phyloP scores from a whole-genome alignment of 2,113 vertebrate species.

The Cardinalis cardinalis region DNA sequence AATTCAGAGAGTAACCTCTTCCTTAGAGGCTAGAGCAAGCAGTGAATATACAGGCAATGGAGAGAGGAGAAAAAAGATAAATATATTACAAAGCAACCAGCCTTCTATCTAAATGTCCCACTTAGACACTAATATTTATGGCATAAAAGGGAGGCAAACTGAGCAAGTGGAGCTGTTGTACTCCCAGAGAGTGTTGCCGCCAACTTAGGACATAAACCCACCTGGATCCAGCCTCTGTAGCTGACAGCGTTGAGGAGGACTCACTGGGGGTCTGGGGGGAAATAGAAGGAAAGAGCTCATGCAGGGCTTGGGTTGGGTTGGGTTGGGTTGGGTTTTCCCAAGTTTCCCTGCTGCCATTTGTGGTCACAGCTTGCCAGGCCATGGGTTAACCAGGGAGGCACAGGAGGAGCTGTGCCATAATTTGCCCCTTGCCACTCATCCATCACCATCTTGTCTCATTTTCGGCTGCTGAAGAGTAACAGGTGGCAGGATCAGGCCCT shows the following conservation, averaged over 20 bases:
- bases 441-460: accelerated
- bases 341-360: neutral
- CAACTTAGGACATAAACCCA: neutral
- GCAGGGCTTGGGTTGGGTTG: neutral
- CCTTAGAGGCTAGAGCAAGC: neutral
- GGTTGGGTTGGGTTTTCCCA: neutral
- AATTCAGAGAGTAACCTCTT: neutral
- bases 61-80: neutral
- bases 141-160: neutral
- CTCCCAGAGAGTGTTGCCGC: neutral
- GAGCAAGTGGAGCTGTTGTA: neutral
- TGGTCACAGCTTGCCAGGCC: neutral
- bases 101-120: neutral
- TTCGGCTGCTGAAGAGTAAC: neutral
- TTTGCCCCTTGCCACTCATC: neutral
- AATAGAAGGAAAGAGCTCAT: neutral
- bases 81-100: neutral
- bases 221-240: neutral
- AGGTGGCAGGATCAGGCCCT: neutral
- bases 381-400: neutral
- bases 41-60: neutral
- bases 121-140: neutral
- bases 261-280: neutral
- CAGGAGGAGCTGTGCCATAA: neutral
- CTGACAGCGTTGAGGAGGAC: neutral